Percentiles rank a stretch among this genome's conserved stretches.
These are phyloP conservation scores for Coronaproctus castanopsis DNA, from an alignment of 2,888 invertebrate genomes.

Conservation along the genomic window DNA sequence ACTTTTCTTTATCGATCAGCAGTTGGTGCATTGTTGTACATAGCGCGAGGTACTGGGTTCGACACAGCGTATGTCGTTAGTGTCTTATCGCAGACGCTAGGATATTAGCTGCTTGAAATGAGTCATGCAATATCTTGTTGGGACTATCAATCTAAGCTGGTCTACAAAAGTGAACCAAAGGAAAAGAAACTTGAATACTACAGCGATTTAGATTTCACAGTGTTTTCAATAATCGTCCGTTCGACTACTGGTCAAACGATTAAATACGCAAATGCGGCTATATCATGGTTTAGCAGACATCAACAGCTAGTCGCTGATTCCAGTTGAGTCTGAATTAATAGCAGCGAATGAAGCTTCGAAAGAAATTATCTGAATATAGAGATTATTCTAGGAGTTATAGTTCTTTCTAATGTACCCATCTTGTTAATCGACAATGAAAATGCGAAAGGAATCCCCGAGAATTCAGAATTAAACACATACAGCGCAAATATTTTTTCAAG, in stretches of 20 bases:
- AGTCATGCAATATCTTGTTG: constrained; percentile 22
- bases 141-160: constrained; percentile 19
- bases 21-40: neutral
- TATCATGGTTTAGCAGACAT: constrained; percentile 13
- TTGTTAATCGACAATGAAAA: constrained; percentile 23
- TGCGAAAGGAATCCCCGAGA: constrained; percentile 21
- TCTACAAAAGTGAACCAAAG: constrained; percentile 12
- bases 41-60: constrained; percentile 20
- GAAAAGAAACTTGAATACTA: constrained; percentile 12
- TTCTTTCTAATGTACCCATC: constrained; percentile 18
- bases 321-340: constrained; percentile 16
- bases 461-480: constrained; percentile 23
- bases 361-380: constrained; percentile 21
- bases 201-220: constrained; percentile 25
- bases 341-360: constrained; percentile 15
- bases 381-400: constrained; percentile 20
- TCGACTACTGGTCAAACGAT: constrained; percentile 21
- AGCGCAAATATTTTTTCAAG: constrained; percentile 15
- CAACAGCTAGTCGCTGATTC: constrained; percentile 11
- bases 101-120: constrained; percentile 19
- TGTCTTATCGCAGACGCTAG: neutral
- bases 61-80: constrained; percentile 5
- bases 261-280: constrained; percentile 10
- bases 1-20: constrained; percentile 17
- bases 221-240: constrained; percentile 21